Evolutionary conservation across 2,888 invertebrate genomes (phyloP), one percentile per base, ranked within the genome.

Genomic region (Dicyrtoma fusca): DNA sequence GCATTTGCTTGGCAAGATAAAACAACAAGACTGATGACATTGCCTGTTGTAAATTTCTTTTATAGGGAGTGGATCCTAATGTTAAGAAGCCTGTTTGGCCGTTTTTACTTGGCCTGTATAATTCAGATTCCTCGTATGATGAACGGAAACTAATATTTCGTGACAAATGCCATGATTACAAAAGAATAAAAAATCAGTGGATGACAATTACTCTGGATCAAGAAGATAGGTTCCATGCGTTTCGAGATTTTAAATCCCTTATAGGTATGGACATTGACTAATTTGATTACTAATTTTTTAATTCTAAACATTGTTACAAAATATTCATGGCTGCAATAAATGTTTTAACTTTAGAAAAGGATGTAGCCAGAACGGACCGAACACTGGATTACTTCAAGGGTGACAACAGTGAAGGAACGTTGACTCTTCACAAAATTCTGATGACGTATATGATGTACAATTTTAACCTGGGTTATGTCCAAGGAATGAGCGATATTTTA

Each of bases 371-470:
- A 79, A 98, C 98, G 0, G 98, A 99, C 83, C 87, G 98, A 78
- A 91, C 92, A 0, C 89, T 94, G 81, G 89, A 91, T 8, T 98
- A 92, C 84, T 99, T 90, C 84, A 90, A 93, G n/a, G 97, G 97
- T 0, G 95, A 96, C 0, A 89, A 93, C 81, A 97, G 97, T 84
- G 89, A 91, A 0, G 96, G 98, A 84, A 84, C 98, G 68, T 86
- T 88, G 72, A 87, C 92, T 14, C 84, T 99, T 2, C 90, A 92
- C 80, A 95, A 97, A 82, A 94, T 99, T 79, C 87, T 99, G 2
- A 94, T 98, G 94, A 98, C 98, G 0, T 99, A 98, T 83, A 92
- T 95, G 49, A 97, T 98, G 97, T 97, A 95, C 83, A 96, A 98
- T 86, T 98, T 98, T 83, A 97, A 99, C 85, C 86, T 99, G 81